Evolutionary conservation across 1,140 invertebrate species (phyloP), one percentile per base, ranked within the genome.

Genomic region (Neodiprion lecontei): DNA sequence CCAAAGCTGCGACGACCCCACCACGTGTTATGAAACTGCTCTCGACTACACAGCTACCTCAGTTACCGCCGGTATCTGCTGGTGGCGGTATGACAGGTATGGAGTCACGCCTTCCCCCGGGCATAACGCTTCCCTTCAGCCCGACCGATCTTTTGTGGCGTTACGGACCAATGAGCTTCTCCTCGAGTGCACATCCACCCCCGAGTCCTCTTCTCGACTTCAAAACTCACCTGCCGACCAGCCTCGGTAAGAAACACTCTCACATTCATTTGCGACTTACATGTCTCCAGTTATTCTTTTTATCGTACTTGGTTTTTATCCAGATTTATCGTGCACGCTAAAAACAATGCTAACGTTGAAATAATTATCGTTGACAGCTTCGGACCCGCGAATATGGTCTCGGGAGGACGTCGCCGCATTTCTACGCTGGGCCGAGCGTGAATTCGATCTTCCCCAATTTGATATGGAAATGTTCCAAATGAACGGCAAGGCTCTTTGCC

Each of bases 401-500:
- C 92, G 96, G 78, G 96, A 98, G 78, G 96, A 98, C 84, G 97
- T 98, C 1, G 89, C 91, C 11, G 90, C 93, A 23, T 98, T 98
- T 88, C 88, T 99, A 48, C 93, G 95, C 79, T 98, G 97, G 94
- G 96, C 96, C 76, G 95, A 97, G 85, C 91, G 95, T 66, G 97
- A 98, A 88, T 98, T 97, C 84, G 96, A 98, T 83, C 88, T 99
- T 72, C 96, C 96, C 17, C 92, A 94, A 74, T 95, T 98, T 81
- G 95, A 98, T 83, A 94, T 96, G 91, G 96, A 98, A 81, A 93
- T 96, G 89, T 98, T 99, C 87, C 96, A 97, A 90, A 98, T 99
- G 96, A 99, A 99, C 87, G 97, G 97, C 93, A 98, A 98, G 89
- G 97, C 96, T 0, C 86, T 98, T 72, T 97, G 96, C 84, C 89